Conservation (phyloP, 2,797 vertebrate genomes). For the Acestrorhynchus altus region DNA sequence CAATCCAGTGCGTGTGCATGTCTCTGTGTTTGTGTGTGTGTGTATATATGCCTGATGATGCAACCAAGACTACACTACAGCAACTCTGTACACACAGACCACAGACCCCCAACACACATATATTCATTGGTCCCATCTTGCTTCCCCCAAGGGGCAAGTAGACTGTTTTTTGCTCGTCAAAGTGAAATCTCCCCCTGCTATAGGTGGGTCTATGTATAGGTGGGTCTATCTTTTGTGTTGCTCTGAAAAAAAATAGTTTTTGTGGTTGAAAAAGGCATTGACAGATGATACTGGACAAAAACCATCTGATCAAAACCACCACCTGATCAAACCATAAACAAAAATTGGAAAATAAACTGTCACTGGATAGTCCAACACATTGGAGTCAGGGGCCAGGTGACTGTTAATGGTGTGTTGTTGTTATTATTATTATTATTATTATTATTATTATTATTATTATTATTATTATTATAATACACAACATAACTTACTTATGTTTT, state of each 20-base stretch:
- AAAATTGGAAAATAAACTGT: no score
- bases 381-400: no score
- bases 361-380: no score
- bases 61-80: conserved; percentile 53
- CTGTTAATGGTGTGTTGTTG: no score
- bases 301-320: no score
- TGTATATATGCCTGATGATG: conserved; percentile 57
- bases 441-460: not conserved
- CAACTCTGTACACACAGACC: conserved; percentile 42
- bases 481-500: no score
- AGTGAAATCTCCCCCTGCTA: not conserved
- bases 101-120: conserved; percentile 15
- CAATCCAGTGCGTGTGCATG: conserved; percentile 63
- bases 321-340: not conserved
- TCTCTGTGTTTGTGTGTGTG: conserved; percentile 67
- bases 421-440: not conserved
- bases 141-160: conserved; percentile 16
- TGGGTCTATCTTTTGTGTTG: conserved; percentile 26
- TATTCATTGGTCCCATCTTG: conserved; percentile 35
- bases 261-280: conserved; percentile 12
- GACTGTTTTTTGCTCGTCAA: conserved; percentile 24
- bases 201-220: conserved; percentile 14
- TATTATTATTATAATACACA: no score
- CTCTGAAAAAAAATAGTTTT: conserved; percentile 24
- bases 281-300: not conserved